Evolutionary conservation across 2,888 invertebrate genomes (phyloP).

Genomic region (Drosophila meridionalis): DNA sequence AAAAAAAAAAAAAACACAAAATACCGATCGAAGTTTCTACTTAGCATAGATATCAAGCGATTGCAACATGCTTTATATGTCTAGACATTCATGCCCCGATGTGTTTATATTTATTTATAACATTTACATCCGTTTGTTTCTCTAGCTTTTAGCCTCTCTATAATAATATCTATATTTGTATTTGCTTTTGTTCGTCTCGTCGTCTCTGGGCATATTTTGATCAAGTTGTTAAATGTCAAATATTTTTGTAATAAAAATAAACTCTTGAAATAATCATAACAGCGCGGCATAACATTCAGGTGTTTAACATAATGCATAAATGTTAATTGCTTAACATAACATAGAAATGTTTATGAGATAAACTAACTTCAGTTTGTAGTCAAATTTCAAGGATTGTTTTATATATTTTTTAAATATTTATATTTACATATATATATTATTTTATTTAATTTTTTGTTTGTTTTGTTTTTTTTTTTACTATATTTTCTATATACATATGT

Average conservation of each 20-base stretch:
- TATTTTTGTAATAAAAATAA: slow-evolving; percentile 2
- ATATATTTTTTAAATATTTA: no score
- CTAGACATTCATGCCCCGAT: background rate
- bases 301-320: slow-evolving; percentile 1
- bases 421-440: no score
- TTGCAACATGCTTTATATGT: slow-evolving; percentile 40
- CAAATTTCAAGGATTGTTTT: background rate
- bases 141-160: slow-evolving; percentile 5
- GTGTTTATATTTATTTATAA: slow-evolving; percentile 4
- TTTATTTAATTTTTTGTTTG: no score
- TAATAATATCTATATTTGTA: background rate
- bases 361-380: background rate
- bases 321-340: slow-evolving; percentile 2
- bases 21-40: slow-evolving; percentile 56
- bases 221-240: slow-evolving; percentile 7
- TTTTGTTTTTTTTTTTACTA: background rate
- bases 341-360: background rate
- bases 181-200: slow-evolving; percentile 5
- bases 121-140: slow-evolving; percentile 10
- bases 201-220: background rate
- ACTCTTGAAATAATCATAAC: background rate
- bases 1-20: slow-evolving; percentile 18
- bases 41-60: slow-evolving; percentile 57
- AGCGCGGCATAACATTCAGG: background rate
- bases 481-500: background rate